Evolutionary conservation across 2,113 vertebrate genomes (phyloP).

Genomic region (Crotalus tigris): DNA sequence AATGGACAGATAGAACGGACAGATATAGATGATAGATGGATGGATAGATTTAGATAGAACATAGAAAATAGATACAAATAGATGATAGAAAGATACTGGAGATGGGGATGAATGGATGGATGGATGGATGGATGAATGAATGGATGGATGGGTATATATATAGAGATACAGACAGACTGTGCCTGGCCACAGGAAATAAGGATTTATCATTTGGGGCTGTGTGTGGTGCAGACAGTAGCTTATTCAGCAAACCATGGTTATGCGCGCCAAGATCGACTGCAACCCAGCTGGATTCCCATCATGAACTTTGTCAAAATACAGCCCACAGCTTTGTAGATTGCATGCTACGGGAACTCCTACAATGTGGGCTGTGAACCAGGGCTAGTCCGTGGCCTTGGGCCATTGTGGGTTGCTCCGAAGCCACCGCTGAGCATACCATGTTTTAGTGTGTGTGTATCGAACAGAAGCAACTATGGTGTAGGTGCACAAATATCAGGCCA

Average conservation of each 20-base stretch:
- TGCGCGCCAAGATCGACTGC: neutral
- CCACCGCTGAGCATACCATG: neutral
- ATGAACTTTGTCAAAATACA: neutral
- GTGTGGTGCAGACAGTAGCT: neutral
- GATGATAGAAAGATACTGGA: no score
- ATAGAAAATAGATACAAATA: no score
- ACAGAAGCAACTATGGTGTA: neutral
- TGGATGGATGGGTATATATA: no score
- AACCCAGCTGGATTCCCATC: neutral
- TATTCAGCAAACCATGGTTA: neutral
- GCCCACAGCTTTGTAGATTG: neutral
- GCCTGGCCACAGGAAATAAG: neutral
- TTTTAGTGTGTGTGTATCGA: neutral
- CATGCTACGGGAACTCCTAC: neutral
- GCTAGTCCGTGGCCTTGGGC: neutral
- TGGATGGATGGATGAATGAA: no score
- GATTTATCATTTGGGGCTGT: neutral
- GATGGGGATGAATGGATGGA: no score
- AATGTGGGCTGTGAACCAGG: neutral
- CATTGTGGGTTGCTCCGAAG: neutral
- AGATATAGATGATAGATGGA: no score
- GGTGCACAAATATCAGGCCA: neutral
- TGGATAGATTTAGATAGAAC: no score
- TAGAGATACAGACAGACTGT: no score
- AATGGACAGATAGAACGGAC: no score